Evolutionary conservation across 2,797 vertebrate genomes (phyloP).

Genomic region (Anguilla anguilla): DNA sequence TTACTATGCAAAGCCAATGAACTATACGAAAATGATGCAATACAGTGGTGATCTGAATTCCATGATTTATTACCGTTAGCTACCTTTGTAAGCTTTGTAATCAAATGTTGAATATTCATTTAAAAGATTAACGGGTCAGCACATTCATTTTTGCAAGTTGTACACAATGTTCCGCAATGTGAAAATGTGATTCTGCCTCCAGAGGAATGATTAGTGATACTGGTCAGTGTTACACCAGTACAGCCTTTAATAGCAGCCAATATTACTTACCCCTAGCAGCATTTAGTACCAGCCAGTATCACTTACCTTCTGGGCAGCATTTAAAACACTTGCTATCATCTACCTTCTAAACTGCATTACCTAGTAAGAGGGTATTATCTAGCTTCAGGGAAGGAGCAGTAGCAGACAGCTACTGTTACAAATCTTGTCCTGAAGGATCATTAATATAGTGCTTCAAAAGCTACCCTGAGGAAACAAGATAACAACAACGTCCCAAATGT

Average conservation of each 20-base stretch:
- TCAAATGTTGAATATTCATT: background rate
- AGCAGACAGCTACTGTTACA: background rate
- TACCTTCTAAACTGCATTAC: background rate
- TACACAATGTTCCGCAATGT: background rate
- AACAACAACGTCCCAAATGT: background rate
- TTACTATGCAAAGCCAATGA: background rate
- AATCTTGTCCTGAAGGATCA: background rate
- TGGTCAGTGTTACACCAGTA: background rate
- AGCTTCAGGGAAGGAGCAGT: background rate
- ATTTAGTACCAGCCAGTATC: background rate
- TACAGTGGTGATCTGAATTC: background rate
- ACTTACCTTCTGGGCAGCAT: background rate
- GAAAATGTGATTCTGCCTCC: background rate
- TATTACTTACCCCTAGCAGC: background rate
- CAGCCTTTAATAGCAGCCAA: background rate
- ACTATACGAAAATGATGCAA: background rate
- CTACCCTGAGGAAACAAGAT: background rate
- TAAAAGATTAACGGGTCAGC: background rate
- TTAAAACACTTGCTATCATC: constrained; percentile 2
- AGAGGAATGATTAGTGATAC: background rate
- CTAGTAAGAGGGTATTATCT: background rate
- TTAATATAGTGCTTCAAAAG: constrained; percentile 8
- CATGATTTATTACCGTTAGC: background rate
- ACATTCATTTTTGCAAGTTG: background rate
- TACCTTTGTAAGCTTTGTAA: background rate